Percentiles rank a stretch among this genome's conserved stretches.
Evolutionary conservation across 2,113 vertebrate species (phyloP).

Genomic region (Paramormyrops kingsleyae): DNA sequence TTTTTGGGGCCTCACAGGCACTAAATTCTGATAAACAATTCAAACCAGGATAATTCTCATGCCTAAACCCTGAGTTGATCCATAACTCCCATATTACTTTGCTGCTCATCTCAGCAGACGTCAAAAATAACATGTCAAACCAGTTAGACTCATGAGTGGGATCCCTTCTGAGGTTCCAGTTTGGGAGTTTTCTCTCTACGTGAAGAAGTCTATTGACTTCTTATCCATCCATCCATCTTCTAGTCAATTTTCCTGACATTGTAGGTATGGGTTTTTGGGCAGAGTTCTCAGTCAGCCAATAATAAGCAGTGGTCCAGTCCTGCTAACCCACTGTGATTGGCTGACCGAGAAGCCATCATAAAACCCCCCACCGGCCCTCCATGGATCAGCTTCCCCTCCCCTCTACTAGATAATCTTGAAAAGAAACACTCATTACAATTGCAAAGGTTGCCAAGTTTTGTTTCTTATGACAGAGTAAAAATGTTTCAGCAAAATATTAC

Average conservation of each 20-base stretch:
- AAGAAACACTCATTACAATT: background rate
- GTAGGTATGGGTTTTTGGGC: too few species aligned
- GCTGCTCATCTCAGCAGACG: background rate
- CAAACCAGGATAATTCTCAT: background rate
- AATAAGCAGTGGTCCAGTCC: too few species aligned
- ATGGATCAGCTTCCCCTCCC: too few species aligned
- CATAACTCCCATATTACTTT: background rate
- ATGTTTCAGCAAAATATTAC: background rate
- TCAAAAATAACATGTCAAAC: background rate
- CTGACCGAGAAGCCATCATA: too few species aligned
- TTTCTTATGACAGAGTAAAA: background rate
- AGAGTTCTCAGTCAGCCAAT: too few species aligned
- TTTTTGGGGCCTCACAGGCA: too few species aligned
- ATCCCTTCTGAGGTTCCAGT: background rate
- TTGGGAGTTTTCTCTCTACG: background rate
- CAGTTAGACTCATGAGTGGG: background rate
- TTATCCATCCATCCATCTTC: background rate
- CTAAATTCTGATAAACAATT: background rate
- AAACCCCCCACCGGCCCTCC: too few species aligned
- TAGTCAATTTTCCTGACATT: too few species aligned
- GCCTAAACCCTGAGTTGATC: background rate
- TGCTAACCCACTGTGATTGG: too few species aligned
- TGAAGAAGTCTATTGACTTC: background rate
- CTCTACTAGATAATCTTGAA: background rate
- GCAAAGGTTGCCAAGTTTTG: background rate